Conservation (phyloP, 2,888 invertebrate species). For the Calameuta filiformis region DNA sequence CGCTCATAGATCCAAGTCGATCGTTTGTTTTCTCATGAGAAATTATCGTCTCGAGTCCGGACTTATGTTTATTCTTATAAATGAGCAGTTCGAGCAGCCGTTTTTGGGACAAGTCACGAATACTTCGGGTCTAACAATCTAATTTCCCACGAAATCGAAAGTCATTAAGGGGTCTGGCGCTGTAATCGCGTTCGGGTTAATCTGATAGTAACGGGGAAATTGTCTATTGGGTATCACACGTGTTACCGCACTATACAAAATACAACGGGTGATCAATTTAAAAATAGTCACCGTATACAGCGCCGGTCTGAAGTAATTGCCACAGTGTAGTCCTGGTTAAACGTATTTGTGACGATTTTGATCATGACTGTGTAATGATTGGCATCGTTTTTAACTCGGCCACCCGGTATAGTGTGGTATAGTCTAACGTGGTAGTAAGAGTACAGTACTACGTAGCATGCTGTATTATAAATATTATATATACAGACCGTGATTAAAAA, state of each 20-base stretch:
- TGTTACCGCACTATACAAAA: neutral
- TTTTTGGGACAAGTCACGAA: neutral
- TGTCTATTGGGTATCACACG: neutral
- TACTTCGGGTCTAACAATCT: neutral
- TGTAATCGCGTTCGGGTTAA: neutral
- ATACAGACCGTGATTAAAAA: too few species aligned
- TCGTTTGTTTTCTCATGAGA: neutral
- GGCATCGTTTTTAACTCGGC: too few species aligned
- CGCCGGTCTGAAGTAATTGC: too few species aligned
- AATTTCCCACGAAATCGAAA: neutral
- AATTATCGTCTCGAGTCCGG: neutral
- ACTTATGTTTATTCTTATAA: neutral
- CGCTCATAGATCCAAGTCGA: neutral
- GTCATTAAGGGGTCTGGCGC: neutral
- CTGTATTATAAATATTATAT: too few species aligned
- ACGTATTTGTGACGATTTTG: too few species aligned
- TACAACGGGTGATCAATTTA: neutral
- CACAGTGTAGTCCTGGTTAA: too few species aligned
- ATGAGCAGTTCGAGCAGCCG: neutral
- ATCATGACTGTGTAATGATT: too few species aligned
- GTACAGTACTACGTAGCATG: too few species aligned
- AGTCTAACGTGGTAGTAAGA: too few species aligned
- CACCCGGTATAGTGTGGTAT: too few species aligned
- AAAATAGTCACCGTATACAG: neutral
- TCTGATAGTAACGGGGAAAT: neutral